Percentiles rank a stretch among this genome's conserved stretches.
Evolutionary conservation across 2,888 invertebrate genomes (phyloP).

Genomic region (Leucania comma): DNA sequence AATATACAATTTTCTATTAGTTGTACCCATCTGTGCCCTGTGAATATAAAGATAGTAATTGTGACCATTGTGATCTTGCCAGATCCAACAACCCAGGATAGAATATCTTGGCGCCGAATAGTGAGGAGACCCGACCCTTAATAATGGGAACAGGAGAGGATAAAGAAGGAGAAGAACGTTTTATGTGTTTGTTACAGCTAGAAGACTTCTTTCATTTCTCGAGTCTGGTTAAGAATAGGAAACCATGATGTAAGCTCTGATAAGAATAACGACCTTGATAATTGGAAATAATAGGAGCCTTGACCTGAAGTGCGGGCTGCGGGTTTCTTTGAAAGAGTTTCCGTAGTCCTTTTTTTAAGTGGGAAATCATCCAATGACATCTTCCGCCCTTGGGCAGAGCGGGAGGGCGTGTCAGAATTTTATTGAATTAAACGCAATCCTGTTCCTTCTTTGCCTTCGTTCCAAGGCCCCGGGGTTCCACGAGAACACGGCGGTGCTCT

Average conservation of each 20-base stretch:
- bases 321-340: too few relatives aligned
- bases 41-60: neutral
- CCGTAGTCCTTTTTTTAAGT: neutral
- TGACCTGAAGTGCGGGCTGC: neutral
- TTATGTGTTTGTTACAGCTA: neutral
- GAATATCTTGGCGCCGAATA: too few relatives aligned
- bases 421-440: too few relatives aligned
- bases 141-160: too few relatives aligned
- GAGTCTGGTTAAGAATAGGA: neutral
- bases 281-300: neutral
- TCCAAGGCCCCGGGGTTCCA: too few relatives aligned
- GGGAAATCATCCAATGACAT: too few relatives aligned
- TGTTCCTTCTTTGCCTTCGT: too few relatives aligned
- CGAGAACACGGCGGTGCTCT: too few relatives aligned
- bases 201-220: conserved; percentile 2
- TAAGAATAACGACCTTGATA: neutral
- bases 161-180: neutral
- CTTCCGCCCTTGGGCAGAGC: too few relatives aligned
- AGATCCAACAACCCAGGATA: too few relatives aligned
- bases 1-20: conserved; percentile 20
- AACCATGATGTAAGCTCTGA: neutral
- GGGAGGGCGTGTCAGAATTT: too few relatives aligned
- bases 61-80: neutral
- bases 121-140: too few relatives aligned
- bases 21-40: neutral